These are phyloP conservation scores for Bimastos eiseni DNA, from an alignment of 2,888 invertebrate species.

Conservation along the genomic window DNA sequence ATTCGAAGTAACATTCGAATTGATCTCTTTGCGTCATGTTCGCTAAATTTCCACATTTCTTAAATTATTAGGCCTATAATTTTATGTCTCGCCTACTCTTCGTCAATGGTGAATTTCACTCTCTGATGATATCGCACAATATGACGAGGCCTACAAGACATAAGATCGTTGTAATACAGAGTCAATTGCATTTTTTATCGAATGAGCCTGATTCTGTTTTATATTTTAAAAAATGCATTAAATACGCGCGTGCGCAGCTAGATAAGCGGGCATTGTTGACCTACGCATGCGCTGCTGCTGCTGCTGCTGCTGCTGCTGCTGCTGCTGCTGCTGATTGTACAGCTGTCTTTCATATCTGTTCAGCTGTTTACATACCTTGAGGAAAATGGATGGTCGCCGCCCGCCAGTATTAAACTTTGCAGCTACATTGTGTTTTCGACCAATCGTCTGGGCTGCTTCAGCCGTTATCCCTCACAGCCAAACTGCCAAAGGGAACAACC, in stretches of 20 bases:
- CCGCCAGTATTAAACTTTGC: too few relatives aligned
- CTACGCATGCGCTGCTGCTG: not conserved
- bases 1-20: not conserved
- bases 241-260: not conserved
- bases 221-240: not conserved
- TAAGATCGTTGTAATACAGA: not conserved
- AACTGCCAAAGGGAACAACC: too few relatives aligned
- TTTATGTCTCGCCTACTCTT: not conserved
- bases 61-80: not conserved
- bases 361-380: too few relatives aligned
- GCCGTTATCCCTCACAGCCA: too few relatives aligned
- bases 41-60: not conserved
- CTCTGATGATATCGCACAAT: not conserved
- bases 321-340: too few relatives aligned
- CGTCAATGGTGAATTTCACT: too few relatives aligned
- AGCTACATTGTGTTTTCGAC: too few relatives aligned
- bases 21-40: not conserved
- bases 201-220: not conserved
- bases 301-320: too few relatives aligned
- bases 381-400: too few relatives aligned
- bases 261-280: not conserved
- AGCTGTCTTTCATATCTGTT: too few relatives aligned
- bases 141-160: too few relatives aligned
- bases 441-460: too few relatives aligned
- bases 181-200: not conserved